These are phyloP conservation scores for Acanthosepion lycidas DNA, from an alignment of 2,888 invertebrate genomes.

Conservation along the genomic window DNA sequence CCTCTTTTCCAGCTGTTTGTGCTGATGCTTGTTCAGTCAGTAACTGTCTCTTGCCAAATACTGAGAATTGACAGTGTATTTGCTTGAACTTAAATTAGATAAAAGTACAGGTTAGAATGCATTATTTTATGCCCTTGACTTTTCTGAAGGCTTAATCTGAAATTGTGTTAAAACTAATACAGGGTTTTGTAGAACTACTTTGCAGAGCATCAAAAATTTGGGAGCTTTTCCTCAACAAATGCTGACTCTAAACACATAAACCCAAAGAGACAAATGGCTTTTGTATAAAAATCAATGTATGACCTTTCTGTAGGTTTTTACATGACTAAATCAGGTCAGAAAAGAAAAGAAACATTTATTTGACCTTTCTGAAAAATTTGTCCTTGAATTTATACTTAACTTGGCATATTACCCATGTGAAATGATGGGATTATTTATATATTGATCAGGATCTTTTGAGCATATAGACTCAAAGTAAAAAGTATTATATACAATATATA, in stretches of 20 bases:
- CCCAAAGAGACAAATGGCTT: not conserved
- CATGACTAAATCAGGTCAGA: not conserved
- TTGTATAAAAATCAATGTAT: not conserved
- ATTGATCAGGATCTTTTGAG: too few species aligned
- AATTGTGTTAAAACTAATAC: not conserved
- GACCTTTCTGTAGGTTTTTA: too few species aligned
- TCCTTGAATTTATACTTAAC: too few species aligned
- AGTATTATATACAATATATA: too few species aligned
- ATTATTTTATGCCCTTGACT: not conserved
- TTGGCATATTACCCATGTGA: too few species aligned
- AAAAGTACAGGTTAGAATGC: not conserved
- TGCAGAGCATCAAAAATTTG: not conserved
- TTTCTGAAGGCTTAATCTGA: not conserved
- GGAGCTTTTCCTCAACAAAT: not conserved
- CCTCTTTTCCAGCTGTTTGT: not conserved
- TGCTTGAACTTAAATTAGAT: not conserved
- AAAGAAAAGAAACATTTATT: not conserved
- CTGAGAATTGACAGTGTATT: not conserved
- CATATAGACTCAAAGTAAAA: too few species aligned
- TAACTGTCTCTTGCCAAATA: not conserved
- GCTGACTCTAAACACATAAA: not conserved
- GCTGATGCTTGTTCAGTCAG: not conserved
- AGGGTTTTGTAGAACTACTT: not conserved
- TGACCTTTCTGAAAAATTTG: too few species aligned
- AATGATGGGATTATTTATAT: too few species aligned